Base-by-base conservation (phyloP, 2,113 vertebrate genomes). In the Ophthalmolycus amberensis region DNA sequence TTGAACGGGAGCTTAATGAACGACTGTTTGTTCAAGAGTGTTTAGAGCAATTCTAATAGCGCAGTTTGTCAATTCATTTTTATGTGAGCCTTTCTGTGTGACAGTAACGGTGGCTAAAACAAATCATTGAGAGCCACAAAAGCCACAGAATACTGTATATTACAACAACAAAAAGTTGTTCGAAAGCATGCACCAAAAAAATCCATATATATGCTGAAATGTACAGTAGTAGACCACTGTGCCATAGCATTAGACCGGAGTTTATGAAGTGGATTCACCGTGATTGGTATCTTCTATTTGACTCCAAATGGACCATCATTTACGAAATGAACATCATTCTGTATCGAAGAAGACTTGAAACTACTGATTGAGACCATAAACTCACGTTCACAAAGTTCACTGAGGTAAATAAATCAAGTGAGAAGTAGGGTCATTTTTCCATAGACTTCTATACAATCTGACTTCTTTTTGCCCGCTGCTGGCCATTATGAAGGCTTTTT, bases 1-100 rank as follows among this genome's bases (percentile, higher is more conserved):
- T 62, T 60, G 52, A 71, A 72, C 44, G 46, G 29, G 40, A 77
- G 69, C 34, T 62, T 70, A 84, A 90, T 84, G 75, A 88, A 70
- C 89, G 75, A 81, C 79, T 88, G 85, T 88, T 88, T 73, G 65
- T 63, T 84, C 42, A 67, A 40, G 46, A 69, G 58, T 3, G 9
- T 83, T 71, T 68, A 50, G 29, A 83, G 58, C 6, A 79, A 50
- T 46, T 80, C n/a, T 60, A 54, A 76, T 18, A 65, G 25, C 1
- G 1, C 0, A 44, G 54, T n/a, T 20, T 67, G 37, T 60, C n/a
- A 16, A 65, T 67, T 73, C 80, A 25, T 58, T 71, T 78, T 74
- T 72, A 54, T 48, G 27, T 29, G n/a, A 56, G 40, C 56, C 44
- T 48, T 56, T 27, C 50, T 58, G 52, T 38, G n/a, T 74, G 68